Base-by-base conservation (phyloP, 1,140 invertebrate species). In the Trachymyrmex cornetzi region DNA sequence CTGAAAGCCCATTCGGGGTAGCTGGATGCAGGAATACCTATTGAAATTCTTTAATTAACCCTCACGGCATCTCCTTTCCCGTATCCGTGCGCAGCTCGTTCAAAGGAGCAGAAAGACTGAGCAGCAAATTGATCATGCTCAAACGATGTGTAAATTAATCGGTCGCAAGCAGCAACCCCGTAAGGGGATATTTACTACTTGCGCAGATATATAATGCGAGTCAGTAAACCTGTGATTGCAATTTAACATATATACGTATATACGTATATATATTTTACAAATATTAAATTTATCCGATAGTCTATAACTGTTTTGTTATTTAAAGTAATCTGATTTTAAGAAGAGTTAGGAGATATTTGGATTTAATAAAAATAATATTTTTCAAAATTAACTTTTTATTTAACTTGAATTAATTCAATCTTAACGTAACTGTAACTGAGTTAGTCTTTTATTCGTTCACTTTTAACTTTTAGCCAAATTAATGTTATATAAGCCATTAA, bases 41-140 rank as follows among this genome's bases (percentile, higher is more conserved):
- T 92, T 92, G 92, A 89, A 92, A 92, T 93, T 92, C 92, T 93
- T 93, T 92, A 91, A 93, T 93, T 93, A 93, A 93, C 92, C 87
- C 87, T 89, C 89, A 90, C 85, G 74, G 81, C 88, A 64, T 61
- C 69, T 84, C 64, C 75, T 71, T 69, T 69, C 63, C 38, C 57
- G 50, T 61, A 72, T 55, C 57, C 55, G 77, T 61, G 74, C 38
- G 87, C 71, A 90, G 84, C 86, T 87, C 53, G 87, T 61, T 91
- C 90, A 91, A 91, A 91, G 90, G 84, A 87, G 63, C 34, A 80
- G 71, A 86, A 74, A 66, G 44, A 84, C 61, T 34, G 50, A 48
- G 61, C 61, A 59, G 44, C n/a, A 69, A 71, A 86, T 90, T 86
- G 81, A 85, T 88, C 86, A 75, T 27, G 86, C 55, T 90, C 77